A percentile compares a stretch with the other conserved stretches of the same genome.
phyloP scores from a whole-genome alignment of 2,888 invertebrate species.

The Tortricodes alternella region DNA sequence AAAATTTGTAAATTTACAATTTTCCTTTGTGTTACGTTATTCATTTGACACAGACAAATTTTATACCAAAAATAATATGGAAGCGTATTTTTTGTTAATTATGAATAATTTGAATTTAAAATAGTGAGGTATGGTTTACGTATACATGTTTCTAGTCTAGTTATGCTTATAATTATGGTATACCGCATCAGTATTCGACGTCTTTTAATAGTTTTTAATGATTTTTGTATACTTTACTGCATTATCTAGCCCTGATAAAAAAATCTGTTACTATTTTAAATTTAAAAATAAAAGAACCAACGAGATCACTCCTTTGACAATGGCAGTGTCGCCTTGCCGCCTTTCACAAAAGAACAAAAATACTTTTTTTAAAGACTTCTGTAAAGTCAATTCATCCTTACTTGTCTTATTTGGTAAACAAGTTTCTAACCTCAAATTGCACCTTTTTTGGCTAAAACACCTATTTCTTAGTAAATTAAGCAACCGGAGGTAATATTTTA shows the following conservation, averaged over 20 bases:
- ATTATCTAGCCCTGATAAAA: neutral
- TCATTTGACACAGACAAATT: neutral
- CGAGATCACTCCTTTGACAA: too few species aligned
- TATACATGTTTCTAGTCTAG: constrained; percentile 80
- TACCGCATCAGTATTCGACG: constrained; percentile 29
- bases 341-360: too few species aligned
- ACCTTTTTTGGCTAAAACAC: too few species aligned
- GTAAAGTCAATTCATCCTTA: too few species aligned
- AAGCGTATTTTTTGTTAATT: constrained; percentile 27
- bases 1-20: neutral
- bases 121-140: constrained; percentile 85
- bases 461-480: too few species aligned
- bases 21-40: neutral
- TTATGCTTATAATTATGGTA: constrained; percentile 31
- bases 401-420: too few species aligned
- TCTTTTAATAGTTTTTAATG: neutral
- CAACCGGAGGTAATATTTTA: too few species aligned
- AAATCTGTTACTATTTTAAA: too few species aligned
- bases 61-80: constrained; percentile 21
- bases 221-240: neutral
- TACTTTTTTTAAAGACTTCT: too few species aligned
- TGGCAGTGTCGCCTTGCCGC: too few species aligned
- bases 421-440: too few species aligned
- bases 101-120: constrained; percentile 51
- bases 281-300: too few species aligned